phyloP scores from a whole-genome alignment of 2,888 invertebrate species.

The Xestia xanthographa region DNA sequence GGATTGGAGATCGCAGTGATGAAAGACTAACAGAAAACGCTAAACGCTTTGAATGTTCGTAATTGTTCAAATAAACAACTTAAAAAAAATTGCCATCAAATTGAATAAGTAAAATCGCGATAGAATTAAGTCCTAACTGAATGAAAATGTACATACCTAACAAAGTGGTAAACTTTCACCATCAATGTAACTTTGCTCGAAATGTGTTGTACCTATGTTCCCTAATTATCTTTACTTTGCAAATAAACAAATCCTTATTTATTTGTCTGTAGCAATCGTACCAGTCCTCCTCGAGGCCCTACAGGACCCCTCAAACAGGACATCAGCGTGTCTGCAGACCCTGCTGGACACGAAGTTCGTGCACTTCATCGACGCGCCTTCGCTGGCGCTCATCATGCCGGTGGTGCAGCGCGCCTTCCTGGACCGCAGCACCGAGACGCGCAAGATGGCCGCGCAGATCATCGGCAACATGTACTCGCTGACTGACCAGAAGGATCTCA shows the following conservation, averaged over 20 bases:
- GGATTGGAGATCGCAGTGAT: no score
- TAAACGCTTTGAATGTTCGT: no score
- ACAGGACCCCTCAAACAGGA: conserved; percentile 99
- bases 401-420: conserved; percentile 99
- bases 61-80: no score
- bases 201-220: no score
- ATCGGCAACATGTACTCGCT: conserved; percentile 99
- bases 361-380: conserved; percentile 99
- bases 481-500: conserved; percentile 99
- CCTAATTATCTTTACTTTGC: no score
- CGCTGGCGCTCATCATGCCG: conserved; percentile 99
- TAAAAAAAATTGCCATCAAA: no score
- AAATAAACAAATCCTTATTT: background rate
- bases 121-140: no score
- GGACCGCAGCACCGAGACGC: conserved; percentile 99
- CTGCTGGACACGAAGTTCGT: conserved; percentile 99
- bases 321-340: conserved; percentile 97
- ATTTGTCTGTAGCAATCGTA: conserved; percentile 92
- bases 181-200: no score
- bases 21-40: no score
- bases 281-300: conserved; percentile 96
- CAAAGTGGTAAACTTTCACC: no score
- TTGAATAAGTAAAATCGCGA: no score
- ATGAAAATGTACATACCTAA: no score
- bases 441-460: conserved; percentile 99